These are phyloP conservation scores for Zosterops borbonicus DNA, from an alignment of 2,113 vertebrate genomes.

Conservation along the genomic window DNA sequence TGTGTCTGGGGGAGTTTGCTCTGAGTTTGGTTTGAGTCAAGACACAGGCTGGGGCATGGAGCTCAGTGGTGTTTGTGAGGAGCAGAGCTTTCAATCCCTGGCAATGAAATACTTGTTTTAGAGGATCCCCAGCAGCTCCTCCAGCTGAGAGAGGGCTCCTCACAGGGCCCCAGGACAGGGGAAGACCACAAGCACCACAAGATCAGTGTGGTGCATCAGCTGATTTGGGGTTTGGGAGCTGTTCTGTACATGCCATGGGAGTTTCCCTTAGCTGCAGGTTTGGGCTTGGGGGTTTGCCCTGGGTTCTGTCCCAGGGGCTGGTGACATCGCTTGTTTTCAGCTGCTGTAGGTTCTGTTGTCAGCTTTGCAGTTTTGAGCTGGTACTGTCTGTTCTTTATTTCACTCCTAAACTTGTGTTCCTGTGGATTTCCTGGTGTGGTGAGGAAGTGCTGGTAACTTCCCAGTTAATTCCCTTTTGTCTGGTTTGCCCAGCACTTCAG, in stretches of 20 bases:
- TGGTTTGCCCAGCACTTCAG: neutral
- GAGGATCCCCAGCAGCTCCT: neutral
- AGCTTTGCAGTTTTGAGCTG: neutral
- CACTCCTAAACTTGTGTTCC: neutral
- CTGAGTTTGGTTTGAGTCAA: fast-evolving
- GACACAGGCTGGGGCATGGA: neutral
- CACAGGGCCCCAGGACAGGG: fast-evolving
- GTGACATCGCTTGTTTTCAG: neutral
- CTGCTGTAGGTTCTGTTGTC: neutral
- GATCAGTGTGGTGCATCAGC: neutral
- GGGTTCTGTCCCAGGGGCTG: neutral
- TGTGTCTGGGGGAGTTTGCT: neutral
- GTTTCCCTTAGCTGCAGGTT: neutral
- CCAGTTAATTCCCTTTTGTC: neutral
- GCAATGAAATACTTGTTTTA: neutral
- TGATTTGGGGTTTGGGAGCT: neutral
- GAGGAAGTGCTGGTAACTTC: neutral
- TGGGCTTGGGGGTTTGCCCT: neutral
- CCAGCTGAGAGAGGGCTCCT: neutral
- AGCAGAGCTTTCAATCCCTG: neutral
- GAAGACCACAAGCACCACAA: neutral
- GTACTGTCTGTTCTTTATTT: neutral
- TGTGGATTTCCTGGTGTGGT: neutral
- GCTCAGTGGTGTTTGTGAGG: neutral
- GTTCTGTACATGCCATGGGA: fast-evolving